Conservation (phyloP, 2,113 vertebrate genomes). For the Oncorhynchus gorbuscha region DNA sequence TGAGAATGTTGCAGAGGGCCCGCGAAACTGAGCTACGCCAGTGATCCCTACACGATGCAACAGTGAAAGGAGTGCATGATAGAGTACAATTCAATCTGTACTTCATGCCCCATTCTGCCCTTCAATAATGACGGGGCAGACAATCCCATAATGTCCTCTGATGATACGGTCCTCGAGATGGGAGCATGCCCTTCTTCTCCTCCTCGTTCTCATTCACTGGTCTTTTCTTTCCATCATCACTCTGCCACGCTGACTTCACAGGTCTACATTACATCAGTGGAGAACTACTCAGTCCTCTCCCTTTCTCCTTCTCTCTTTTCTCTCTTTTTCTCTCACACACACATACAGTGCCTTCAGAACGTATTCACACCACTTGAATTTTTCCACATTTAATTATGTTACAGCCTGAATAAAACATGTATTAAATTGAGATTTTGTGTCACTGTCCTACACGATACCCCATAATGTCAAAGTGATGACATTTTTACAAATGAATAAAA, state of each 20-base stretch:
- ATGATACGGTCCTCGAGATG: neutral
- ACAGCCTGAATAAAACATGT: no score
- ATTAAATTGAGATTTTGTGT: no score
- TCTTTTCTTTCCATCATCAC: constrained; percentile 8
- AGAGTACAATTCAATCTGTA: neutral
- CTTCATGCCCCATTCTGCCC: neutral
- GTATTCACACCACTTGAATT: no score
- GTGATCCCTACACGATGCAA: no score
- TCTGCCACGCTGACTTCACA: constrained; percentile 14
- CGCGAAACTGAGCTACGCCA: no score
- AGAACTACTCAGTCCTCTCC: constrained; percentile 7
- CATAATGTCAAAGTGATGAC: no score
- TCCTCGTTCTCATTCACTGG: neutral
- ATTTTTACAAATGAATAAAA: no score
- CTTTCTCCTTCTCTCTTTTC: constrained; percentile 3
- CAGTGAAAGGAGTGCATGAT: no score
- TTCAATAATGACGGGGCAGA: neutral
- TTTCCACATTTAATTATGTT: no score
- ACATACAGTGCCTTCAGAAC: neutral
- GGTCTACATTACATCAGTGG: constrained; percentile 12
- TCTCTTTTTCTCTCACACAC: neutral
- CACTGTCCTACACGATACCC: no score
- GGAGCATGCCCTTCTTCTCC: neutral
- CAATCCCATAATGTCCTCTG: neutral
- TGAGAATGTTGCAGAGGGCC: no score